A percentile compares a stretch with the other conserved stretches of the same genome.
Conservation (phyloP, 2,888 invertebrate species). For the Rugalucina vietnamica region DNA sequence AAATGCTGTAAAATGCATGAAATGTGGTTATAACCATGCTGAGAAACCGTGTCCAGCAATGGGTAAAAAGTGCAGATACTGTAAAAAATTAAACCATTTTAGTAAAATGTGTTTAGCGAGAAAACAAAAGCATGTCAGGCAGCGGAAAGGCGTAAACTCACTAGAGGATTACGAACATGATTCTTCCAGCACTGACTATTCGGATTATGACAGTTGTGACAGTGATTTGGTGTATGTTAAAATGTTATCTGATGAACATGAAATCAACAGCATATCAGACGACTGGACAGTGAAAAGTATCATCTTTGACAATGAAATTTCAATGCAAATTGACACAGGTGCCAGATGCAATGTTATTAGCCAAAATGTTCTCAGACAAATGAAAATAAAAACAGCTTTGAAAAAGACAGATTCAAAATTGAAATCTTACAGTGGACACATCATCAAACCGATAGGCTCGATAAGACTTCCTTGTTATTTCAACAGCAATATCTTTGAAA, state of each 20-base stretch:
- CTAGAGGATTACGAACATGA: not conserved
- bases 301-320: not conserved
- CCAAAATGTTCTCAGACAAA: not conserved
- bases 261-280: not conserved
- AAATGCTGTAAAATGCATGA: not conserved
- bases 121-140: not conserved
- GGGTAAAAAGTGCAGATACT: not conserved
- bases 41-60: not conserved
- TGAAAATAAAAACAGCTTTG: constrained; percentile 9
- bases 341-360: constrained; percentile 10
- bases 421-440: constrained; percentile 10
- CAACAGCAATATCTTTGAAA: not conserved
- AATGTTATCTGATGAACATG: not conserved
- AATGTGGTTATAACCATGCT: not conserved
- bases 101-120: not conserved
- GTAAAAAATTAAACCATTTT: not conserved
- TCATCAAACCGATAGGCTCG: not conserved
- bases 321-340: not conserved
- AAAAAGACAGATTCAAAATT: not conserved
- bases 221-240: not conserved
- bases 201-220: not conserved
- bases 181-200: not conserved
- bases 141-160: not conserved
- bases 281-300: not conserved
- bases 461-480: not conserved